Conservation (phyloP, 2,797 vertebrate species). For the Lemur catta region DNA sequence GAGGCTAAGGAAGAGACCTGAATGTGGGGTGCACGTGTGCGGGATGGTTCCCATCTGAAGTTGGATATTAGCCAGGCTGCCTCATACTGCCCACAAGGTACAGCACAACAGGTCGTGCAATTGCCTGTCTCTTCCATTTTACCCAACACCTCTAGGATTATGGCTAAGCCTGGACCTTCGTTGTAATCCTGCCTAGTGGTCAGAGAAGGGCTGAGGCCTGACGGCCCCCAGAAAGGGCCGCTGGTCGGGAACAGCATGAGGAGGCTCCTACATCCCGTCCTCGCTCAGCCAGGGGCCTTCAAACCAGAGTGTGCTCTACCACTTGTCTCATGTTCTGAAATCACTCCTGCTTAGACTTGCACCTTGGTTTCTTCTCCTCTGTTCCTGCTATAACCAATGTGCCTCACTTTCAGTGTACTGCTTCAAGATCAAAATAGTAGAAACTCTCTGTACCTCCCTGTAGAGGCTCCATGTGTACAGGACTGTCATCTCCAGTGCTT, state of each 20-base stretch:
- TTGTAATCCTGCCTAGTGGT: background rate
- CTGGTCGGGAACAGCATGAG: background rate
- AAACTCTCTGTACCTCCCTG: background rate
- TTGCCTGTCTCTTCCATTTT: background rate
- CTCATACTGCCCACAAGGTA: background rate
- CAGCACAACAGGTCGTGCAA: too few relatives aligned
- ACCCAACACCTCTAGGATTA: background rate
- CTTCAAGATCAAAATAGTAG: background rate
- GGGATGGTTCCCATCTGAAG: fast-evolving
- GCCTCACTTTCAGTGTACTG: background rate
- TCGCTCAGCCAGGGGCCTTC: background rate
- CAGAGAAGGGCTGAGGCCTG: background rate
- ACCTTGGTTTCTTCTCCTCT: background rate
- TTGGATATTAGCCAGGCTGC: background rate
- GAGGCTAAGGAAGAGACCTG: background rate
- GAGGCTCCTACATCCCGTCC: background rate
- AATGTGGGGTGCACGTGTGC: fast-evolving
- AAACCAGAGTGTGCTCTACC: background rate
- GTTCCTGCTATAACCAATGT: background rate
- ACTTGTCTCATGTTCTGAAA: background rate
- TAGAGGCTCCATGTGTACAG: background rate
- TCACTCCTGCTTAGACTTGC: background rate
- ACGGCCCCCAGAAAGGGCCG: background rate
- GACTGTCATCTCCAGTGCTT: background rate
- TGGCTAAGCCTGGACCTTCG: background rate